Base-by-base conservation (phyloP, 2,797 vertebrate genomes). In the Podargus strigoides region DNA sequence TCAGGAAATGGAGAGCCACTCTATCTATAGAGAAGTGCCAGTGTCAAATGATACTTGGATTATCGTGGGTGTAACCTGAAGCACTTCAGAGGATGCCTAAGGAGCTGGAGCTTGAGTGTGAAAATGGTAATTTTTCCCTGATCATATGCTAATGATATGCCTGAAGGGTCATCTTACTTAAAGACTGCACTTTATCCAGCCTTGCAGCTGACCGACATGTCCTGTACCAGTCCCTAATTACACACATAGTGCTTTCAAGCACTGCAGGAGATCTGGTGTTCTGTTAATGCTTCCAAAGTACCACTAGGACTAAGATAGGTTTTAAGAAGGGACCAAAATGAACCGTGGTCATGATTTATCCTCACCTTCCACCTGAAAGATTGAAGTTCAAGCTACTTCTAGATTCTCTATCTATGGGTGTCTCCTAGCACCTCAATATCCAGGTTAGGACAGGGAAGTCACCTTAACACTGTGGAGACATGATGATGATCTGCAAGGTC, bases 291-390 rank as follows among this genome's bases (percentile, higher is more conserved):
- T 66, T 37, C 90, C 50, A 32, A 81, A 64, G 7, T 3, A 59
- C 10, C 4, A 1, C 42, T 42, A 64, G 10, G 4, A 16, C 59
- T 24, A 62, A 79, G 46, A n/a, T 0, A 60, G 41, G 24, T 28
- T 82, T 69, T 42, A 62, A 34, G 67, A 62, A 79, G 70, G 47
- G 74, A 68, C n/a, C 39, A 56, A 37, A 58, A 41, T 32, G 26
- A 10, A 12, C 30, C 20, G 20, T 32, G 42, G 68, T 23, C n/a
- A 12, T 10, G 4, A 70, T 63, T 60, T 52, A 70, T 47, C 75
- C 58, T 50, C 64, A 75, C 6, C 34, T 80, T 23, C 30, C 58
- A 67, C 56, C 21, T 3, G 21, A 49, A 76, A 4, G 12, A 68
- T 0, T 26, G 28, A 62, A 37, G 37, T 23, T 91, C 23, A 50